phyloP scores from a whole-genome alignment of 2,888 invertebrate species.

The Chrysolina haemoptera region DNA sequence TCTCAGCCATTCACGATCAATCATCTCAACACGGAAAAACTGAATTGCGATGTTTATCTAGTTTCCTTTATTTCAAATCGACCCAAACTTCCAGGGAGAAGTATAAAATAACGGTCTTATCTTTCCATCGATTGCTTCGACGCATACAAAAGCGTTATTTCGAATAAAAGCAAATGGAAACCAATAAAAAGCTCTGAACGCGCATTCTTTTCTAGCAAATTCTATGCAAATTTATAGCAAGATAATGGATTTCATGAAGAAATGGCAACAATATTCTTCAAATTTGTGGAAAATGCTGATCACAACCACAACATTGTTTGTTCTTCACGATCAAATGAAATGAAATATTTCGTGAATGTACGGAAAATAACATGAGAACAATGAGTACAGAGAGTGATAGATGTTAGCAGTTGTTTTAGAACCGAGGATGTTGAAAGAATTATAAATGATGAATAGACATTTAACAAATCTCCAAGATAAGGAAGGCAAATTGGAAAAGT shows the following conservation, averaged over 20 bases:
- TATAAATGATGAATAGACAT: no score
- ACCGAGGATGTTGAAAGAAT: no score
- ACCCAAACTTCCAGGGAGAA: not conserved
- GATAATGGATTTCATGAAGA: not conserved
- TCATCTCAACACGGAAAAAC: constrained; percentile 13
- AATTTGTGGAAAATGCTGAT: no score
- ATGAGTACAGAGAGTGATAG: no score
- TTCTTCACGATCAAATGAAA: no score
- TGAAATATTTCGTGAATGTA: no score
- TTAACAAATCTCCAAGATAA: no score
- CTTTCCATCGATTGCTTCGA: constrained; percentile 3
- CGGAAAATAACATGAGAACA: no score
- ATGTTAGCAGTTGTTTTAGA: no score
- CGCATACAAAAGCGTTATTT: not conserved
- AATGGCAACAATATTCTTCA: no score
- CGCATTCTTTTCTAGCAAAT: not conserved
- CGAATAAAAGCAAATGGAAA: not conserved
- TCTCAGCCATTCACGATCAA: constrained; percentile 7
- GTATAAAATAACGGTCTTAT: not conserved
- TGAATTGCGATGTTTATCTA: constrained; percentile 12
- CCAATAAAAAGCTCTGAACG: not conserved
- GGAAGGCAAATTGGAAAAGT: no score
- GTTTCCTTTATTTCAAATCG: not conserved
- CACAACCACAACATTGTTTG: no score
- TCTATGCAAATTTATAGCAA: not conserved